phyloP scores from a whole-genome alignment of 2,113 vertebrate species.

The Ivindomyrus marchei region DNA sequence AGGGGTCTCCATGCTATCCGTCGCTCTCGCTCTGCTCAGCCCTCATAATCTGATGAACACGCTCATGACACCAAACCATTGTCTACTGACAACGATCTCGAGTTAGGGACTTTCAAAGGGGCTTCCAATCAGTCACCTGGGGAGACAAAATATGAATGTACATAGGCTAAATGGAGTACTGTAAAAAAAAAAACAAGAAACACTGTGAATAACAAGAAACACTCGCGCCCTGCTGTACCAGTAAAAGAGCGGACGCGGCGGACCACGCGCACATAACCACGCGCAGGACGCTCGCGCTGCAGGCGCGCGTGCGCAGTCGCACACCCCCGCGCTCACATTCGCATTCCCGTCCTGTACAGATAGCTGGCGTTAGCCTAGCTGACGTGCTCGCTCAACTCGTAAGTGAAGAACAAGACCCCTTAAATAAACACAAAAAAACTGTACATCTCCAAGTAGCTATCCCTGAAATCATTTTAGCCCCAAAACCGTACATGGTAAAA shows the following conservation, averaged over 20 bases:
- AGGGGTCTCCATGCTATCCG: slow-evolving; percentile 63
- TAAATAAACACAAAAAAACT: neutral
- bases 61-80: slow-evolving; percentile 12
- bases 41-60: slow-evolving; percentile 60
- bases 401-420: neutral
- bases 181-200: neutral
- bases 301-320: neutral
- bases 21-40: slow-evolving; percentile 40
- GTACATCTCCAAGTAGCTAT: neutral
- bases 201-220: neutral
- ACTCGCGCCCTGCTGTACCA: neutral
- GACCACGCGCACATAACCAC: neutral
- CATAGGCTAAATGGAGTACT: neutral
- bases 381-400: neutral
- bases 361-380: slow-evolving; percentile 9
- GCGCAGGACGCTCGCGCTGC: neutral
- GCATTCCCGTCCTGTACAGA: neutral
- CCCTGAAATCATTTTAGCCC: neutral
- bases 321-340: neutral
- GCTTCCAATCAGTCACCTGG: neutral
- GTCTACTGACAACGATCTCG: neutral
- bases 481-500: neutral
- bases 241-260: neutral
- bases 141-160: neutral
- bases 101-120: neutral